Base-by-base conservation (phyloP, 1,140 invertebrate genomes). In the Drosophila arawakana region DNA sequence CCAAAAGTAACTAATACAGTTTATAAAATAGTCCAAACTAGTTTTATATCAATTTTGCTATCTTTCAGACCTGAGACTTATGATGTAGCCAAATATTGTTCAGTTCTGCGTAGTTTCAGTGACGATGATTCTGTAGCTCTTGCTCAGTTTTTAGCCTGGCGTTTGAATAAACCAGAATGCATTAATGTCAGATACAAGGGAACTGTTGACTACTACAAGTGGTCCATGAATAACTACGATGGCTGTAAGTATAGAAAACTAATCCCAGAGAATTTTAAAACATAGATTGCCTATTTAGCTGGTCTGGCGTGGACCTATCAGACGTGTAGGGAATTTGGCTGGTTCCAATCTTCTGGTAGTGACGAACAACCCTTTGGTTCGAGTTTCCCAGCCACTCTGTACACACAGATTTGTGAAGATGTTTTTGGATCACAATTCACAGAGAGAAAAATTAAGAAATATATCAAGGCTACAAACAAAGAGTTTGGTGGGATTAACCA, bases 291-390 rank as follows among this genome's bases (percentile, higher is more conserved):
- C 10, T 7, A 6, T 7, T 46, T 15, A 86, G 84, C 62, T 44
- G 62, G 43, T 37, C 46, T 83, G 11, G 60, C 60, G 2, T 96
- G 96, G 96, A 92, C 90, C 7, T 96, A 95, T 81, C 95, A 96
- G 90, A 96, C 95, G 0, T 97, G 96, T 91, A 94, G 93, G 10
- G 95, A 96, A 89, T 96, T 94, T 80, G 96, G 95, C 50, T 96
- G 95, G 91, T 96, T 93, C 84, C 95, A 96, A 91, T 95, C 95
- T 0, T 94, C 95, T 0, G 93, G 92, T 58, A 93, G 93, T 9
- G 61, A 66, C 0, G 78, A 93, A 11, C 95, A 95, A 73, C 94
- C 95, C 0, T 96, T 96, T 80, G 95, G 95, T 73, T 91, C 80
- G 75, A 18, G 57, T 47, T 94, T 95, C 47, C 93, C 94, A 0